Percentiles rank a stretch among this genome's conserved stretches.
Conservation (phyloP, 2,113 vertebrate genomes). For the Hippolais icterina region DNA sequence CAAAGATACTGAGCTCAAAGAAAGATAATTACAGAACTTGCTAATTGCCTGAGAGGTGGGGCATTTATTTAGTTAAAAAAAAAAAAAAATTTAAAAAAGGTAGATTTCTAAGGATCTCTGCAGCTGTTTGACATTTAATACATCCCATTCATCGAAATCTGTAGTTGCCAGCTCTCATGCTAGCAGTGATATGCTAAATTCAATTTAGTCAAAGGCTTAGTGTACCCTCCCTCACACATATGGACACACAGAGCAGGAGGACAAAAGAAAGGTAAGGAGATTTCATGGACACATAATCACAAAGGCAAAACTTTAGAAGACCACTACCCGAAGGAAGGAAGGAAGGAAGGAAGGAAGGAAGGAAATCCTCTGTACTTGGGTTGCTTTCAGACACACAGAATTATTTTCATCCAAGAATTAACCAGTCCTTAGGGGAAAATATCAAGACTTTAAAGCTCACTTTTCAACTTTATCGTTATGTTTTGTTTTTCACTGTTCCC, state of each 20-base stretch:
- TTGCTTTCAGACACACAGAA: background rate
- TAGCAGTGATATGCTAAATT: constrained; percentile 5
- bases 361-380: background rate
- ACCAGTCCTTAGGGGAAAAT: background rate
- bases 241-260: rapidly evolving
- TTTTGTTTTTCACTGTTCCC: background rate
- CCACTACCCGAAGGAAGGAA: background rate
- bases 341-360: background rate
- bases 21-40: background rate
- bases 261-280: background rate
- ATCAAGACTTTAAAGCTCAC: background rate
- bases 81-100: background rate
- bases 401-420: background rate
- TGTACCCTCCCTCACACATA: background rate
- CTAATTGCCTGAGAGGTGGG: background rate
- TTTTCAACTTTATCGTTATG: background rate
- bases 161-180: background rate
- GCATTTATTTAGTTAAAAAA: background rate
- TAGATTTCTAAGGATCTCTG: background rate
- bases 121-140: constrained; percentile 7
- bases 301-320: background rate
- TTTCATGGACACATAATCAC: background rate
- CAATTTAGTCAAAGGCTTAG: background rate
- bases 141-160: background rate
- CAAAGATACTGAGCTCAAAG: background rate